These are phyloP conservation scores for Hippoglossus hippoglossus DNA, from an alignment of 2,797 vertebrate genomes.

Conservation along the genomic window DNA sequence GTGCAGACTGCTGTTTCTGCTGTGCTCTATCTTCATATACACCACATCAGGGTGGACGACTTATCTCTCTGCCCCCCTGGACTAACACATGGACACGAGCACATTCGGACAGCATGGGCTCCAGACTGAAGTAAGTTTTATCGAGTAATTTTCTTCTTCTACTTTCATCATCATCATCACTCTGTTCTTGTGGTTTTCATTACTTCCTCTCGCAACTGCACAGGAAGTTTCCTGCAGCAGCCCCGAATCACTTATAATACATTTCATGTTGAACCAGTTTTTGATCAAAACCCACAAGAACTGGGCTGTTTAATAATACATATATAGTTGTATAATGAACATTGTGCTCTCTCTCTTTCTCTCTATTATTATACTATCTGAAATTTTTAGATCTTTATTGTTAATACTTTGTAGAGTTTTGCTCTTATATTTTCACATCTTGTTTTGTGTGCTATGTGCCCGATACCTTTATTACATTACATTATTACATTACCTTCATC, in stretches of 20 bases:
- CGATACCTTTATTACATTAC: no score
- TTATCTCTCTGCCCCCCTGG: conserved; percentile 21
- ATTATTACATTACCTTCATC: no score
- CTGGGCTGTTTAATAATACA: neutral
- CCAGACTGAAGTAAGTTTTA: conserved; percentile 84
- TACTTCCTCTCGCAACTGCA: conserved; percentile 76
- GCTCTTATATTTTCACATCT: no score
- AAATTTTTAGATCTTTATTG: no score
- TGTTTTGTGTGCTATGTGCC: no score
- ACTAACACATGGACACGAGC: conserved; percentile 74
- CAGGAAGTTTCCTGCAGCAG: conserved; percentile 71
- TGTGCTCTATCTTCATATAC: conserved; percentile 26
- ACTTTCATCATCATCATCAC: conserved; percentile 38
- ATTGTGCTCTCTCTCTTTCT: neutral
- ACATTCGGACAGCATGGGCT: conserved; percentile 78
- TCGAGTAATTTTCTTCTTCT: neutral
- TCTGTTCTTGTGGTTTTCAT: conserved; percentile 70
- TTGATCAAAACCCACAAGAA: conserved; percentile 12
- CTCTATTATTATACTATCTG: no score
- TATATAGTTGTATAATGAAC: neutral
- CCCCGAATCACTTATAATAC: conserved; percentile 21
- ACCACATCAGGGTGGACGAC: conserved; percentile 31
- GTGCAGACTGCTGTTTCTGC: conserved; percentile 48
- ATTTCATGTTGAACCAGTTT: conserved; percentile 4
- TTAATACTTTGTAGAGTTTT: no score